Conservation (phyloP, 2,888 invertebrate genomes). For the Drosophila paramelanica region DNA sequence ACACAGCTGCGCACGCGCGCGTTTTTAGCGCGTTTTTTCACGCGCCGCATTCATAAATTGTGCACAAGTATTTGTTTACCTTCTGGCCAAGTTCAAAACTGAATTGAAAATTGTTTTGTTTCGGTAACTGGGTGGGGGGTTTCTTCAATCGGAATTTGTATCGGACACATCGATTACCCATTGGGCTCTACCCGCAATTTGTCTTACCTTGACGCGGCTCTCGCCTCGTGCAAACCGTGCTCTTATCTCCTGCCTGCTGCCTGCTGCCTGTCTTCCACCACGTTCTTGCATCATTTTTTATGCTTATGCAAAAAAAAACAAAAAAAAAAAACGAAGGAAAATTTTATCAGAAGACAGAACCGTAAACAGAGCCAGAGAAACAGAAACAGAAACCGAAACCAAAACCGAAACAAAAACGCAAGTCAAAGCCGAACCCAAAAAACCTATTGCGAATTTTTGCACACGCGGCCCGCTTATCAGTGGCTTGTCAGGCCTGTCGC, state of each 20-base stretch:
- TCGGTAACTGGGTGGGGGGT: background rate
- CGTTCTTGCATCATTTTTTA: conserved; percentile 60
- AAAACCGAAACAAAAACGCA: conserved; percentile 1
- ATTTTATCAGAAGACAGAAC: conserved; percentile 59
- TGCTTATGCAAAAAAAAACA: conserved; percentile 53
- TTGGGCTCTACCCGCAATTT: conserved; percentile 32
- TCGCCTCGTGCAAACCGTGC: conserved; percentile 11
- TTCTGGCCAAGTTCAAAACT: background rate
- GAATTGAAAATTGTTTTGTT: conserved; percentile 6
- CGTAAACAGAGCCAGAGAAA: conserved; percentile 12
- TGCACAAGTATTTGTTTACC: background rate
- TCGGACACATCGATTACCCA: conserved; percentile 33
- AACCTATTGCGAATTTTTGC: conserved; percentile 49
- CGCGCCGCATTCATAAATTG: conserved; percentile 1
- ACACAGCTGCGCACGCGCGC: conserved; percentile 45
- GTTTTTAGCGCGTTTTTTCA: conserved; percentile 29
- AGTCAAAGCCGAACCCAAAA: conserved; percentile 46
- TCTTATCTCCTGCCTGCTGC: conserved; percentile 38
- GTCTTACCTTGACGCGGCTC: conserved; percentile 35
- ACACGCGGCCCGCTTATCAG: conserved; percentile 62
- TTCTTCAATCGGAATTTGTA: conserved; percentile 4
- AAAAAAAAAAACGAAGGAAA: conserved; percentile 1
- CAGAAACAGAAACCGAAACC: conserved; percentile 6
- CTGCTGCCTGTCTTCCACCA: conserved; percentile 20
- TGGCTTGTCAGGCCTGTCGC: conserved; percentile 60